Conservation (phyloP, 2,113 vertebrate genomes). For the Pantherophis guttatus region DNA sequence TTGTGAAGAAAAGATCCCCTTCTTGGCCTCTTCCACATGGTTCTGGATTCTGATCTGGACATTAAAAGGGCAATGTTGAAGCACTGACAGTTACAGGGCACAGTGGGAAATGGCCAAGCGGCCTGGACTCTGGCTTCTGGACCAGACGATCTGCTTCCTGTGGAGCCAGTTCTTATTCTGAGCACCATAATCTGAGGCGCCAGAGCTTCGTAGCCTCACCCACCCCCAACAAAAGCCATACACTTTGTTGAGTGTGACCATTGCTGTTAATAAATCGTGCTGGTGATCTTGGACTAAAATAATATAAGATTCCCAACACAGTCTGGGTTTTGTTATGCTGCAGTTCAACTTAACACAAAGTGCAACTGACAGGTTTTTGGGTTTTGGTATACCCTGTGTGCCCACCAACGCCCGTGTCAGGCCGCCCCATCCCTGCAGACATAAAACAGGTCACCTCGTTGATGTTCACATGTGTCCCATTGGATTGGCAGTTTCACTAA, state of each 20-base stretch:
- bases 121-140: too few species aligned
- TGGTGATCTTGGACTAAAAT: background rate
- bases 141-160: background rate
- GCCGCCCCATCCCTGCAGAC: too few species aligned
- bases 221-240: background rate
- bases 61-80: slow-evolving; percentile 21
- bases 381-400: too few species aligned
- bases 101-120: background rate
- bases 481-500: slow-evolving; percentile 95
- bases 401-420: background rate
- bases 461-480: slow-evolving; percentile 93
- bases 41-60: slow-evolving; percentile 72
- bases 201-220: background rate
- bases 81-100: background rate
- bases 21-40: slow-evolving; percentile 83
- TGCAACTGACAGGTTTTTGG: accelerated
- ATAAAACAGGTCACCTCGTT: slow-evolving; percentile 62
- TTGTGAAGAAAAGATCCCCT: slow-evolving; percentile 87
- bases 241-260: background rate
- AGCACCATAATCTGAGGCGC: background rate
- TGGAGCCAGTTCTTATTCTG: background rate
- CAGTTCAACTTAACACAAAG: background rate
- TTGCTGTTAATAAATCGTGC: background rate
- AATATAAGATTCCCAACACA: background rate
- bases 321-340: background rate